These are phyloP conservation scores for Lordiphosa clarofinis DNA, from an alignment of 1,140 invertebrate genomes.

Conservation along the genomic window DNA sequence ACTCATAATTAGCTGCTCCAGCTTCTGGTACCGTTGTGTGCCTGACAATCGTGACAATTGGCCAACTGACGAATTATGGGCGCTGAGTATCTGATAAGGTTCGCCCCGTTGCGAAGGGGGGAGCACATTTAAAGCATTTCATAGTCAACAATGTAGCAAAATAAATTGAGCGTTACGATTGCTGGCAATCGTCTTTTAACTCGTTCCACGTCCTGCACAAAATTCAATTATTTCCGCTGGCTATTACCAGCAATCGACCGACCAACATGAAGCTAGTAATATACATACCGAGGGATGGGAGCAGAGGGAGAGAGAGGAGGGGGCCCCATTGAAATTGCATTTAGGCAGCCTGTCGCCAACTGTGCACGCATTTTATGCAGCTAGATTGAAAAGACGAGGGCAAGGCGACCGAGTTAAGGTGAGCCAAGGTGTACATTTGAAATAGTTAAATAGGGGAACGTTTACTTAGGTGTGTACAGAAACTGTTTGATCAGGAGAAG, in stretches of 20 bases:
- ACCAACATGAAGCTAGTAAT: conserved; percentile 26
- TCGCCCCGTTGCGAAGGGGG: background rate
- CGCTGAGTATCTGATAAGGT: conserved; percentile 22
- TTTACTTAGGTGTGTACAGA: no score
- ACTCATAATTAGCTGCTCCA: conserved; percentile 55
- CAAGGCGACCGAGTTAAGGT: background rate
- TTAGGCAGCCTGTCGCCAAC: conserved; percentile 61
- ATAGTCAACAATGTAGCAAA: conserved; percentile 51
- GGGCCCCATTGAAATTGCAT: conserved; percentile 53
- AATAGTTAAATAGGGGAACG: no score
- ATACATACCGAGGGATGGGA: conserved; percentile 28
- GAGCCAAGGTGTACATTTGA: conserved; percentile 15
- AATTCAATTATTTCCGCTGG: conserved; percentile 67
- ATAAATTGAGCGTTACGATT: conserved; percentile 60
- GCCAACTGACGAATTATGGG: conserved; percentile 45
- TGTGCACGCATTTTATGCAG: conserved; percentile 69
- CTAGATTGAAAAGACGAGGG: conserved; percentile 17
- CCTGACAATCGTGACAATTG: conserved; percentile 36
- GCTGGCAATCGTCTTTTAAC: conserved; percentile 61
- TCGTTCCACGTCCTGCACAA: conserved; percentile 41
- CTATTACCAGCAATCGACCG: conserved; percentile 32
- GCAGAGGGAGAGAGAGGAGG: background rate
- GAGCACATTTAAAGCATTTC: conserved; percentile 12
- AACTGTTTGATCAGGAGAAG: no score
- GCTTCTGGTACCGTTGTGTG: conserved; percentile 3